These are phyloP conservation scores for Sebastes reedi DNA, from an alignment of 2,797 vertebrate genomes.

Conservation along the genomic window DNA sequence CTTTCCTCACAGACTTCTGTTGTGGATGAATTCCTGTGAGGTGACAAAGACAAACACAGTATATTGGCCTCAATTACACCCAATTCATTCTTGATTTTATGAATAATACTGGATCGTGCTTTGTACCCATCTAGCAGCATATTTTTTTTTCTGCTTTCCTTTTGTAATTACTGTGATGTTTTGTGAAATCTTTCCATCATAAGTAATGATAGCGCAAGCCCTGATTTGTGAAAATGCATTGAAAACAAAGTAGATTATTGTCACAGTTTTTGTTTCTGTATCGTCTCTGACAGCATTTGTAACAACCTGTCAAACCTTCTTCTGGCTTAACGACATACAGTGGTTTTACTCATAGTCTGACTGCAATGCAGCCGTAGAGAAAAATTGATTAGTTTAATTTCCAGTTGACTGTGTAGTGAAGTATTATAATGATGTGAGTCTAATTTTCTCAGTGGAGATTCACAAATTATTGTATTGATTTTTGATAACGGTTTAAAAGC, in stretches of 20 bases:
- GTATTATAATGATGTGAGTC: not conserved
- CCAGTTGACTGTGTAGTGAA: not conserved
- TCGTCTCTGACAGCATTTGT: not conserved
- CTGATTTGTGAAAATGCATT: not conserved
- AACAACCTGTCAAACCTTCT: not conserved
- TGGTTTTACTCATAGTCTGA: not conserved
- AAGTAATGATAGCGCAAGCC: not conserved
- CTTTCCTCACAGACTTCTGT: not conserved
- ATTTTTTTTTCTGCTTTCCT: not conserved
- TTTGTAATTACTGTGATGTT: not conserved
- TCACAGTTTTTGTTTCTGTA: not conserved
- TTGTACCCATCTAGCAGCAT: not conserved
- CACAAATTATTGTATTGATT: constrained; percentile 6
- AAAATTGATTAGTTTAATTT: not conserved
- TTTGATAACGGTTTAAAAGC: not conserved
- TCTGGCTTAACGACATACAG: not conserved
- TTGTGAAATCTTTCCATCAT: not conserved
- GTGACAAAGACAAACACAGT: not conserved
- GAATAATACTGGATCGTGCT: not conserved
- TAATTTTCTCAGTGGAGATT: constrained; percentile 5
- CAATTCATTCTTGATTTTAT: not conserved
- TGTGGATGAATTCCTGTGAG: not conserved
- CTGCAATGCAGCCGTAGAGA: not conserved
- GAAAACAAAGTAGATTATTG: not conserved
- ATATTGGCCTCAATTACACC: constrained; percentile 3